Base-by-base conservation (phyloP, 2,888 invertebrate genomes). In the Himalopsyche japonica region DNA sequence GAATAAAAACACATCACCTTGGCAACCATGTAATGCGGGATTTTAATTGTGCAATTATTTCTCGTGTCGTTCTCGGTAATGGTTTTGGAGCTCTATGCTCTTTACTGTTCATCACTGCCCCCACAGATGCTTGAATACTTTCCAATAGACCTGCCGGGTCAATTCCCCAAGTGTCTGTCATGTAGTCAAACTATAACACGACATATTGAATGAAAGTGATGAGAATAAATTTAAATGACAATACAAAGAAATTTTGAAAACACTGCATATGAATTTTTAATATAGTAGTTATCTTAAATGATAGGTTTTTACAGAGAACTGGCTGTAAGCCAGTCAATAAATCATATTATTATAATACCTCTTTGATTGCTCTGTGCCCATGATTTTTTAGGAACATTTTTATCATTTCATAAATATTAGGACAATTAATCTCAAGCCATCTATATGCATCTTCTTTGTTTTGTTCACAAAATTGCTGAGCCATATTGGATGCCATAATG, bases 321-420 rank as follows among this genome's bases (percentile, higher is more conserved):
- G 15, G 43, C 43, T 43, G 43, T 37, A 37, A 37, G 37, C 10
- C 37, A 3, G 37, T 15, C 15, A 15, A 4, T 43, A 12, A 43
- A 43, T 43, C 3, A 43, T 43, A 43, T 49, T 86, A n/a, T n/a
- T n/a, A n/a, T 87, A 43, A 87, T 89, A 94, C 94, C 91, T 95
- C 95, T 90, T 93, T 93, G 77, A 94, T 90, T 84, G 93, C 92
- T 87, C 97, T 92, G 89, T 96, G 95, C 0, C 97, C 97, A 88
- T 97, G 95, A 80, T 92, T 91, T 20, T 93, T 89, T 82, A 97
- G 89, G 88, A 97, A 96, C 5, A 90, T 88, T 0, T 90, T 88
- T 32, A 95, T 93, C 79, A 93, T 90, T 2, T 90, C 87, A 76
- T 91, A 90, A 3, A 93, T 89, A 24, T 90, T 88, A 0, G 93